phyloP scores from a whole-genome alignment of 2,888 invertebrate species.

The Physocephala rufipes region DNA sequence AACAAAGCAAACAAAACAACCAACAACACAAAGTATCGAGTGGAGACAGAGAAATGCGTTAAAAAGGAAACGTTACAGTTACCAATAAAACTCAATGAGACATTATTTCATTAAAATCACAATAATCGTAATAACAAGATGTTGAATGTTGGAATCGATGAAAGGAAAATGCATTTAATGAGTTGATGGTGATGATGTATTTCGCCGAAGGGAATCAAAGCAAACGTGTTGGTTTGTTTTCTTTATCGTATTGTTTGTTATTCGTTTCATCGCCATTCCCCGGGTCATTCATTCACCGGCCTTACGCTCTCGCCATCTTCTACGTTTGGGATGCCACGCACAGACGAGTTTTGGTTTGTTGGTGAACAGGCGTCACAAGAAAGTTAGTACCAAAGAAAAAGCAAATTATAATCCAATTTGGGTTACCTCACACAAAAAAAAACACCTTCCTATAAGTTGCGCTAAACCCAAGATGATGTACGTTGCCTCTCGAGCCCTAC shows the following conservation, averaged over 20 bases:
- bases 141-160: too few relatives aligned
- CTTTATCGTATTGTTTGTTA: too few relatives aligned
- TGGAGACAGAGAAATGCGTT: not conserved
- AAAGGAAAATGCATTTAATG: slow-evolving; percentile 31
- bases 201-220: slow-evolving; percentile 29
- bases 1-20: slow-evolving; percentile 16
- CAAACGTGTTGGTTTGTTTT: too few relatives aligned
- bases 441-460: not conserved
- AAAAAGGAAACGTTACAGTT: slow-evolving; percentile 31
- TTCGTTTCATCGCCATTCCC: too few relatives aligned
- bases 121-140: slow-evolving; percentile 33
- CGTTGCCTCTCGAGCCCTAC: not conserved
- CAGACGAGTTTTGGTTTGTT: slow-evolving; percentile 18
- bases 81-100: slow-evolving; percentile 45
- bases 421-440: slow-evolving; percentile 39
- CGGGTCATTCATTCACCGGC: too few relatives aligned
- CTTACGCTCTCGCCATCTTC: too few relatives aligned
- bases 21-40: slow-evolving; percentile 4
- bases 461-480: too few relatives aligned
- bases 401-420: slow-evolving; percentile 50
- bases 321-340: not conserved
- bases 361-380: slow-evolving; percentile 3
- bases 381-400: slow-evolving; percentile 34
- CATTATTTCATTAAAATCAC: slow-evolving; percentile 56
- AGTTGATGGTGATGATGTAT: slow-evolving; percentile 35